Percentiles rank a stretch among this genome's conserved stretches.
Conservation (phyloP, 2,113 vertebrate genomes). For the Bagarius yarrelli region DNA sequence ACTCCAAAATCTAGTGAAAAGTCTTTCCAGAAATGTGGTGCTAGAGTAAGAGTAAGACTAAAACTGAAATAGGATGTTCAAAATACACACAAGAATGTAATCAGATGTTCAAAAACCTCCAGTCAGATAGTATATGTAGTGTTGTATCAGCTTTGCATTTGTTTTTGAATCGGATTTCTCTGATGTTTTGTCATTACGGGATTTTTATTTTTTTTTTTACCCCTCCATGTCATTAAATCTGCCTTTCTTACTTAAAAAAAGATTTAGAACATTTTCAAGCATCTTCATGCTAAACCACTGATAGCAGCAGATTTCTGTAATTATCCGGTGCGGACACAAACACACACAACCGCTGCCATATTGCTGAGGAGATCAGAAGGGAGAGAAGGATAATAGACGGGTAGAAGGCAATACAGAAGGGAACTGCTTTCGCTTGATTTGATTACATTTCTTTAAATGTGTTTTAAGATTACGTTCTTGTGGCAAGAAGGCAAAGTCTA, state of each 20-base stretch:
- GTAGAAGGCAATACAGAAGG: slow-evolving; percentile 21
- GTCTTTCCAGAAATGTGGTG: no score
- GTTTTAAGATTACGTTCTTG: slow-evolving; percentile 35
- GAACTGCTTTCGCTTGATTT: slow-evolving; percentile 44
- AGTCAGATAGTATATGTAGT: no score
- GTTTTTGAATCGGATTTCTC: no score
- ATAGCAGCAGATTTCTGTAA: neutral
- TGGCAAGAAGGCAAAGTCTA: slow-evolving; percentile 30
- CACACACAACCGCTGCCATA: neutral
- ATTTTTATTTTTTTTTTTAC: no score
- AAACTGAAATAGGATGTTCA: no score
- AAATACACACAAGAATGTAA: no score
- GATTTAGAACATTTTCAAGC: neutral
- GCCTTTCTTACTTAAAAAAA: neutral
- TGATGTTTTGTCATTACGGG: no score
- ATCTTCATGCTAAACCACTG: neutral
- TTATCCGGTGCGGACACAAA: neutral
- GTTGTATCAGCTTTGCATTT: no score
- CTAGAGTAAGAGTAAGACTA: no score
- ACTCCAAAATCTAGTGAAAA: no score
- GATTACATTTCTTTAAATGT: slow-evolving; percentile 34
- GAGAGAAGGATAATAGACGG: neutral
- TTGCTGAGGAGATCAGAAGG: slow-evolving; percentile 4
- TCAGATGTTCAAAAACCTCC: no score
- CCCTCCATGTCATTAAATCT: neutral